phyloP scores from a whole-genome alignment of 2,888 invertebrate species.

The Lutraria lutraria region DNA sequence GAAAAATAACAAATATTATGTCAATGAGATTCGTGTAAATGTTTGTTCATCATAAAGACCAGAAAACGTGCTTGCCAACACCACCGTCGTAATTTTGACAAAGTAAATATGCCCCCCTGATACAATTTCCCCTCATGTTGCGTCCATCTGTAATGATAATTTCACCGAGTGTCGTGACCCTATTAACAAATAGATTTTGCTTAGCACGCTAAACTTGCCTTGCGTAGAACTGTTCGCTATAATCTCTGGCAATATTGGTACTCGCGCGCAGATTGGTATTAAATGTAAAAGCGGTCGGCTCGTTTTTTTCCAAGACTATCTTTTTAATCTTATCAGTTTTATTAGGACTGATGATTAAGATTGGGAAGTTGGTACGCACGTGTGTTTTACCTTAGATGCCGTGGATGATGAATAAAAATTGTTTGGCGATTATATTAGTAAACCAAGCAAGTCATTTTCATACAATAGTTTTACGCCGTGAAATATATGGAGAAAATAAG shows the following conservation, averaged over 20 bases:
- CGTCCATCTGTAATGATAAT: neutral
- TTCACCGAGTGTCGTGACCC: neutral
- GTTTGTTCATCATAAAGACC: too few relatives aligned
- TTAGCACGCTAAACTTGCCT: neutral
- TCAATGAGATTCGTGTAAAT: too few relatives aligned
- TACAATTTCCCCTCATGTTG: too few relatives aligned
- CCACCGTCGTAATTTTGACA: too few relatives aligned
- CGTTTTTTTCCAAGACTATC: neutral
- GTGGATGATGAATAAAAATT: neutral
- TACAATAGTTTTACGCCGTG: neutral
- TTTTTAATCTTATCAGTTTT: slow-evolving; percentile 16
- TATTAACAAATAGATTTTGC: neutral
- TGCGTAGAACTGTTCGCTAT: neutral
- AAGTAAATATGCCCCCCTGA: too few relatives aligned
- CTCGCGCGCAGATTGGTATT: neutral
- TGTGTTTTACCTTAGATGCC: neutral
- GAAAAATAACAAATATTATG: too few relatives aligned
- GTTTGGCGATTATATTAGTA: neutral
- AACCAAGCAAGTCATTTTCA: neutral
- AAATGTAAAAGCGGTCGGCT: neutral
- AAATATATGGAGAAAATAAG: neutral
- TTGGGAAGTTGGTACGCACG: neutral
- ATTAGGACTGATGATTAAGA: neutral
- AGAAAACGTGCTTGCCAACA: too few relatives aligned
- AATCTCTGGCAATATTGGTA: neutral